A percentile compares a stretch with the other conserved stretches of the same genome.
Evolutionary conservation across 1,140 invertebrate species (phyloP).

Genomic region (Pseudomyrmex dendroicus): DNA sequence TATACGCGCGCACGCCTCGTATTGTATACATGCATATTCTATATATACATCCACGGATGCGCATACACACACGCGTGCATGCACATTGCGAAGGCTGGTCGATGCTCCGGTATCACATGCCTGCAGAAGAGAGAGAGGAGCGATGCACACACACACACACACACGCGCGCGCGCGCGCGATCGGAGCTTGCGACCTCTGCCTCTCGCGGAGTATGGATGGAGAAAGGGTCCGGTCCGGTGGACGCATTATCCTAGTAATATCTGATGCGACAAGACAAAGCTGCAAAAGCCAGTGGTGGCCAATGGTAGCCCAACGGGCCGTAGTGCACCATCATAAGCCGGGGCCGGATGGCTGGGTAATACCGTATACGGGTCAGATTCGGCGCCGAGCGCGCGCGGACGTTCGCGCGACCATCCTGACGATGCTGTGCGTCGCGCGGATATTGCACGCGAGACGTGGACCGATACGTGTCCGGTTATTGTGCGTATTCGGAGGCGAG

Average conservation of each 20-base stretch:
- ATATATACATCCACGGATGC: neutral
- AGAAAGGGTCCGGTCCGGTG: constrained; percentile 57
- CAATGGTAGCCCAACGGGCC: constrained; percentile 44
- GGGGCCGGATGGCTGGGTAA: constrained; percentile 40
- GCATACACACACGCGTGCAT: neutral
- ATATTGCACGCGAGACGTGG: constrained; percentile 31
- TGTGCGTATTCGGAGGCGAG: constrained; percentile 15
- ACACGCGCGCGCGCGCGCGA: neutral
- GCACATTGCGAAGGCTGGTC: constrained; percentile 42
- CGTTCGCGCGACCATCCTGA: neutral
- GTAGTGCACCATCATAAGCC: neutral
- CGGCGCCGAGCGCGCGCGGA: constrained; percentile 3
- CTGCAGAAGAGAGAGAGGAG: constrained; percentile 3
- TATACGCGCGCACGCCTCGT: neutral
- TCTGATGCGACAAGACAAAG: constrained; percentile 70
- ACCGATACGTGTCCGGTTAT: constrained; percentile 37
- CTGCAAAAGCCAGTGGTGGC: constrained; percentile 56
- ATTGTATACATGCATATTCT: neutral
- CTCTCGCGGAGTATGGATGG: constrained; percentile 46
- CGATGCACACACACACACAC: neutral
- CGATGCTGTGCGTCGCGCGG: constrained; percentile 32
- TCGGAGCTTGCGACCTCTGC: constrained; percentile 15
- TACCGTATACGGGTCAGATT: constrained; percentile 65
- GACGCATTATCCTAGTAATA: constrained; percentile 73
- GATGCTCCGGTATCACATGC: constrained; percentile 38